These are phyloP conservation scores for Eristalis pertinax DNA, from an alignment of 2,888 invertebrate species.

Conservation along the genomic window DNA sequence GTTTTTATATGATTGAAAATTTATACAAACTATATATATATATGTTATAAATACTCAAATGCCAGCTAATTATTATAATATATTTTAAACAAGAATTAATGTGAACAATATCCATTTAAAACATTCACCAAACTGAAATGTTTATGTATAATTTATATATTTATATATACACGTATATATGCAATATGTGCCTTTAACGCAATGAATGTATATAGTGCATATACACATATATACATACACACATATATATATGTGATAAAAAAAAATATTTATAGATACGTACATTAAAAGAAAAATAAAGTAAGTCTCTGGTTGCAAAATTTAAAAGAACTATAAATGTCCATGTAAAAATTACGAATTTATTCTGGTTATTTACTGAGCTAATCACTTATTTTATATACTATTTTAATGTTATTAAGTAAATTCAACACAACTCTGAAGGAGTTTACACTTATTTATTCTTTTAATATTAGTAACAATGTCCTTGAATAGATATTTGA, in stretches of 20 bases:
- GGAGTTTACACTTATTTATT: slow-evolving; percentile 75
- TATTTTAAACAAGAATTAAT: slow-evolving; percentile 68
- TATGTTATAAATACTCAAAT: slow-evolving; percentile 73
- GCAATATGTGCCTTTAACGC: neutral
- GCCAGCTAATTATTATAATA: slow-evolving; percentile 73
- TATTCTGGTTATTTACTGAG: slow-evolving; percentile 75
- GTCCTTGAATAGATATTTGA: slow-evolving; percentile 80
- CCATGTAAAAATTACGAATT: slow-evolving; percentile 74
- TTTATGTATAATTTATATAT: slow-evolving; percentile 56
- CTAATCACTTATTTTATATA: slow-evolving; percentile 75
- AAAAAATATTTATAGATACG: slow-evolving; percentile 65
- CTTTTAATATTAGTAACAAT: slow-evolving; percentile 78
- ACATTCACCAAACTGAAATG: slow-evolving; percentile 72
- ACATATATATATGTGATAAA: slow-evolving; percentile 26
- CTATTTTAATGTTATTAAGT: slow-evolving; percentile 74
- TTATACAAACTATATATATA: slow-evolving; percentile 73
- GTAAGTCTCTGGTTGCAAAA: slow-evolving; percentile 71
- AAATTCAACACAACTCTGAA: slow-evolving; percentile 77
- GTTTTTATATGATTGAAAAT: slow-evolving; percentile 71
- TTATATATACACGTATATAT: slow-evolving; percentile 62
- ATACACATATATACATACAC: neutral
- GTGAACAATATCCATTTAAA: slow-evolving; percentile 69
- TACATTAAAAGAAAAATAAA: slow-evolving; percentile 70
- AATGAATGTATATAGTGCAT: neutral
- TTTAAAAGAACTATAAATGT: slow-evolving; percentile 73